Percentiles rank a stretch among this genome's conserved stretches.
These are phyloP conservation scores for Sprattus sprattus DNA, from an alignment of 2,113 vertebrate genomes.

Conservation along the genomic window DNA sequence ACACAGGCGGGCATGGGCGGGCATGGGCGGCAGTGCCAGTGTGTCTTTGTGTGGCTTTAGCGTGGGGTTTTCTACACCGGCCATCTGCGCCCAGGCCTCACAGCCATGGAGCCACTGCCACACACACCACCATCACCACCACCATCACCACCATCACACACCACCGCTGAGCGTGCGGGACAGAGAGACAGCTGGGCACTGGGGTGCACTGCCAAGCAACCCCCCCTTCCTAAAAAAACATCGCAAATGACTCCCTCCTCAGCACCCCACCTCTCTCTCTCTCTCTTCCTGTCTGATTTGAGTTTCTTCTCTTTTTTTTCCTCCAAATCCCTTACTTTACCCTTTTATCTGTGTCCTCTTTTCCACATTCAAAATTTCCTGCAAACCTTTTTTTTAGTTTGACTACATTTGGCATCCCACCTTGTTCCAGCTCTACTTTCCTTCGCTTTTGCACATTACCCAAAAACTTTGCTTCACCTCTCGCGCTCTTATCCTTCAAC, in stretches of 20 bases:
- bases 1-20: background rate
- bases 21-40: slow-evolving; percentile 18
- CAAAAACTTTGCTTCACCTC: background rate
- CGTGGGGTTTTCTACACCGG: slow-evolving; percentile 9
- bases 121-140: background rate
- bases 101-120: background rate
- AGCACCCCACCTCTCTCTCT: background rate
- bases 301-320: background rate
- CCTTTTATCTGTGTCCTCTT: background rate
- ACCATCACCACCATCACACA: background rate
- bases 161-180: background rate
- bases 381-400: background rate
- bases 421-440: background rate
- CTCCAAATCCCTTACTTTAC: background rate
- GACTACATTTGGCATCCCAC: background rate
- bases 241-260: slow-evolving; percentile 13
- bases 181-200: slow-evolving; percentile 40
- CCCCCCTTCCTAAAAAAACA: background rate
- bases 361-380: background rate
- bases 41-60: slow-evolving; percentile 27
- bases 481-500: background rate
- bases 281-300: background rate
- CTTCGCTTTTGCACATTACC: background rate
- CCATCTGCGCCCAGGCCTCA: slow-evolving; percentile 32
- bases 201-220: slow-evolving; percentile 23